Percentiles rank a stretch among this genome's conserved stretches.
Conservation (phyloP, 1,140 invertebrate genomes). For the Stegodyphus mimosarum region DNA sequence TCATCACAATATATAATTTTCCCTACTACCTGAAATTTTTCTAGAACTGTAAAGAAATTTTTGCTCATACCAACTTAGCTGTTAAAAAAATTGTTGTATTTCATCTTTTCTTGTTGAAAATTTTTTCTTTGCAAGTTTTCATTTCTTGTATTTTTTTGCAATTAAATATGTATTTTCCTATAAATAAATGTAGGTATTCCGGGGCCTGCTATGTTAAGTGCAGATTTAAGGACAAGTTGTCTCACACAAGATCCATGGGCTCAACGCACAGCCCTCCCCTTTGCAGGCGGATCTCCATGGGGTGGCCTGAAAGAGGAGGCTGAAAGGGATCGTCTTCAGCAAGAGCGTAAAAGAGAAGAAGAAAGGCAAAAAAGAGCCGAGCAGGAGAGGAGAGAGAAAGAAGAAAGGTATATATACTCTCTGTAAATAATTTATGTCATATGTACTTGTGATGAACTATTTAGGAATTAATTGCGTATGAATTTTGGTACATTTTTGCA, state of each 20-base stretch:
- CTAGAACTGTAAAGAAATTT: too few relatives aligned
- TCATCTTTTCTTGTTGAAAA: too few relatives aligned
- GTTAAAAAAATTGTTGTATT: too few relatives aligned
- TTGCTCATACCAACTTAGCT: too few relatives aligned
- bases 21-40: too few relatives aligned
- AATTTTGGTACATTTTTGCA: too few relatives aligned
- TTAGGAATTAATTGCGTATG: too few relatives aligned
- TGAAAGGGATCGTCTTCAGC: conserved; percentile 56
- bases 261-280: conserved; percentile 73
- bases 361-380: conserved; percentile 45
- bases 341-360: conserved; percentile 16
- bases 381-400: conserved; percentile 47
- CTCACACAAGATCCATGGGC: conserved; percentile 75
- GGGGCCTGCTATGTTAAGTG: conserved; percentile 35
- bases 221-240: conserved; percentile 27
- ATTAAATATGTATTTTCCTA: not conserved
- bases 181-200: conserved; percentile 8
- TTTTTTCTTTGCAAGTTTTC: too few relatives aligned
- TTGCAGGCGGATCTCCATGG: conserved; percentile 68
- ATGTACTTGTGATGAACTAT: too few relatives aligned
- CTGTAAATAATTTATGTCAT: not conserved
- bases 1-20: too few relatives aligned
- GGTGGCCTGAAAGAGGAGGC: conserved; percentile 63
- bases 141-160: not conserved
- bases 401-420: conserved; percentile 30